phyloP scores from a whole-genome alignment of 2,113 vertebrate genomes.

The Heptranchias perlo region DNA sequence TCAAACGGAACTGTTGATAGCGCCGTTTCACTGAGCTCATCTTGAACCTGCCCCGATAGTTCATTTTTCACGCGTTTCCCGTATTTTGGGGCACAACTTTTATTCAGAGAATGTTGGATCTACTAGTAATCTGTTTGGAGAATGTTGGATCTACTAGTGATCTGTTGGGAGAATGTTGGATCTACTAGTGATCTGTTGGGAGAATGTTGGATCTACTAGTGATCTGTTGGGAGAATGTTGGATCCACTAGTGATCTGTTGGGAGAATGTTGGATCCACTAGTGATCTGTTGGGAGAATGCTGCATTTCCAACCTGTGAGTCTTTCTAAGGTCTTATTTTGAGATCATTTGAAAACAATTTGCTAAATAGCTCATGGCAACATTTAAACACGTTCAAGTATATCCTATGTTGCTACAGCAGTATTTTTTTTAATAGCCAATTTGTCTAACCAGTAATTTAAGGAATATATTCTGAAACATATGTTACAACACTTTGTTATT shows the following conservation, averaged over 20 bases:
- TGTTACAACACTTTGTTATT: background rate
- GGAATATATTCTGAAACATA: constrained; percentile 29
- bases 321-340: background rate
- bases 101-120: background rate
- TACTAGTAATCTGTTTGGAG: background rate
- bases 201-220: background rate
- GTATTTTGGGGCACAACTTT: background rate
- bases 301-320: background rate
- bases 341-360: background rate
- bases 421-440: background rate
- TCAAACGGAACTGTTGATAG: background rate
- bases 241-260: background rate
- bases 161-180: background rate
- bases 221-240: background rate
- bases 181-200: background rate
- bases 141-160: background rate
- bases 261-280: background rate
- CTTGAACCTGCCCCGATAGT: background rate
- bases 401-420: background rate
- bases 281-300: background rate
- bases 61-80: background rate
- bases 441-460: background rate
- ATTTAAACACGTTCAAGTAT: background rate
- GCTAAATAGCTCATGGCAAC: constrained; percentile 14
- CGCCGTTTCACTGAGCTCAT: background rate